Conservation (phyloP, 2,113 vertebrate species). For the Paraplagusia blochii region DNA sequence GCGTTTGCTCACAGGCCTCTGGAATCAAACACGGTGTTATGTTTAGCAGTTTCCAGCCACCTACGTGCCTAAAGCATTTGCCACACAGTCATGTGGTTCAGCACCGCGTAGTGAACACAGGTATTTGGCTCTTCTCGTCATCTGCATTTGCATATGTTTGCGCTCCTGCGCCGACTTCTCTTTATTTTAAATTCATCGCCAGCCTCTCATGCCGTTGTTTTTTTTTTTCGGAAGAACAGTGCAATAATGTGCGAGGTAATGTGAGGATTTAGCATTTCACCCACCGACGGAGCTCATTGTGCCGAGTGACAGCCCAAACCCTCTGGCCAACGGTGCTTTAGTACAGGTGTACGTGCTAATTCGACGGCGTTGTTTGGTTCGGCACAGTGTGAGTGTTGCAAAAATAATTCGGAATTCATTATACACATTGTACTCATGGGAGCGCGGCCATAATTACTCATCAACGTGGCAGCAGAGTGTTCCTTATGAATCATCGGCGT, state of each 20-base stretch:
- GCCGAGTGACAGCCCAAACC: neutral
- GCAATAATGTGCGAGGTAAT: neutral
- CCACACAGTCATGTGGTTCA: constrained; percentile 1
- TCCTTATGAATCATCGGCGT: constrained; percentile 49
- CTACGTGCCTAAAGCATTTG: neutral
- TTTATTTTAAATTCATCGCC: constrained; percentile 10
- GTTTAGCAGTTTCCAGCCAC: constrained; percentile 12
- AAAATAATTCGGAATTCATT: constrained; percentile 37
- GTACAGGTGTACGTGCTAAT: constrained; percentile 13
- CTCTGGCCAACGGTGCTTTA: neutral
- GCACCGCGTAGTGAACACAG: constrained; percentile 12
- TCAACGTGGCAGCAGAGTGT: constrained; percentile 37
- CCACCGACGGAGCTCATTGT: neutral
- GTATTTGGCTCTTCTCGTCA: constrained; percentile 2
- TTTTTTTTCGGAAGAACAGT: no score
- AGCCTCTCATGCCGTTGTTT: neutral
- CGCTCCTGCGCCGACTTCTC: neutral
- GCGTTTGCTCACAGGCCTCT: constrained; percentile 19
- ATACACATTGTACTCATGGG: constrained; percentile 30
- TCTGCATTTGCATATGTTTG: constrained; percentile 16
- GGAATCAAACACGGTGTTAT: constrained; percentile 18
- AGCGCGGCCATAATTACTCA: constrained; percentile 43
- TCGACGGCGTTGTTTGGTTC: constrained; percentile 13
- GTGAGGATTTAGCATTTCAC: neutral
- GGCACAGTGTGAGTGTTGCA: neutral